phyloP scores from a whole-genome alignment of 2,797 vertebrate genomes.

The Rhincodon typus region DNA sequence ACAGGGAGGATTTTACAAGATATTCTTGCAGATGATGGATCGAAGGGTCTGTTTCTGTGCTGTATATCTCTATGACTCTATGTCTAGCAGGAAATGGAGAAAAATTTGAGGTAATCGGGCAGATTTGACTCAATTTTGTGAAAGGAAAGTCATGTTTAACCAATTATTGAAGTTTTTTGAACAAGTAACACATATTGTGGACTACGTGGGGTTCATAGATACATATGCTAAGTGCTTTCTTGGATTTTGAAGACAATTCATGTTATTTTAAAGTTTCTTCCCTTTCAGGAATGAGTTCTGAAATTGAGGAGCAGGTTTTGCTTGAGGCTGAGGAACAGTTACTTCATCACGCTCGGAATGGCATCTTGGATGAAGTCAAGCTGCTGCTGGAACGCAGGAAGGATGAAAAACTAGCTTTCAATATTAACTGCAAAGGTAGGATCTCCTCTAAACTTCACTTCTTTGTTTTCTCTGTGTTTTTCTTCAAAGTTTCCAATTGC shows the following conservation, averaged over 20 bases:
- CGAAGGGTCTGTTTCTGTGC: too few relatives aligned
- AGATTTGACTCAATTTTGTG: too few relatives aligned
- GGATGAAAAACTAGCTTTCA: slow-evolving; percentile 59
- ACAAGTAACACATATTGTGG: too few relatives aligned
- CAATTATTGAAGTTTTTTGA: too few relatives aligned
- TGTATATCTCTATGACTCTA: too few relatives aligned
- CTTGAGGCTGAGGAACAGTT: slow-evolving; percentile 78
- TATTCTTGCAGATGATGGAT: too few relatives aligned
- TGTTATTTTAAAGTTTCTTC: not conserved
- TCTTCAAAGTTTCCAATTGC: not conserved
- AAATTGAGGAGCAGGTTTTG: not conserved
- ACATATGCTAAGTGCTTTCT: not conserved
- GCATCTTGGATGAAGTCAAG: slow-evolving; percentile 71
- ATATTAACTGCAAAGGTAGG: slow-evolving; percentile 94
- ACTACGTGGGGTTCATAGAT: not conserved
- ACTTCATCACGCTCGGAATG: slow-evolving; percentile 81
- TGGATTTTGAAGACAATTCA: not conserved
- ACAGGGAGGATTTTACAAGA: too few relatives aligned
- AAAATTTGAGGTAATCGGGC: too few relatives aligned
- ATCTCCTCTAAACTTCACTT: not conserved
- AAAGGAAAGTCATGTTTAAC: too few relatives aligned
- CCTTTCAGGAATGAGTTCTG: not conserved
- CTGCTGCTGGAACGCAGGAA: slow-evolving; percentile 64
- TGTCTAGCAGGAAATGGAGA: too few relatives aligned
- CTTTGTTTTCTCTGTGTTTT: not conserved